These are phyloP conservation scores for Theocolax elegans DNA, from an alignment of 1,140 invertebrate species.

Conservation along the genomic window DNA sequence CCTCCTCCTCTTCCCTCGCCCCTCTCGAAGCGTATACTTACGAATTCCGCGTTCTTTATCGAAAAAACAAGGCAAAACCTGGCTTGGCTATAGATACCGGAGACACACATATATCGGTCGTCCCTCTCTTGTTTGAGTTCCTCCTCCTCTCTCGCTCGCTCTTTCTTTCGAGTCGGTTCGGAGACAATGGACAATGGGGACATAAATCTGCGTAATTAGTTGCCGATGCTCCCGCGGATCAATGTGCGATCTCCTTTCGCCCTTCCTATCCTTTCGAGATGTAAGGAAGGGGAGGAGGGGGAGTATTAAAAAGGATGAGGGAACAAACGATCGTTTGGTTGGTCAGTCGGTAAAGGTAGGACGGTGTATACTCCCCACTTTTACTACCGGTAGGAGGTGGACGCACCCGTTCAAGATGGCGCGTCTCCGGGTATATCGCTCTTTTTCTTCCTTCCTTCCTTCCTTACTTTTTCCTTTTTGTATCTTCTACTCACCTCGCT, in stretches of 20 bases:
- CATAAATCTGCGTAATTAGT: conserved; percentile 78
- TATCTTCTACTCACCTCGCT: conserved; percentile 31
- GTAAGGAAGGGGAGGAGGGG: background rate
- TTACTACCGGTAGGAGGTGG: conserved; percentile 52
- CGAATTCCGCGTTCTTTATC: conserved; percentile 29
- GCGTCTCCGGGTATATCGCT: background rate
- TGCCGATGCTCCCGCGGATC: conserved; percentile 69
- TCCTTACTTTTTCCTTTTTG: conserved; percentile 17
- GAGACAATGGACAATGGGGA: conserved; percentile 75
- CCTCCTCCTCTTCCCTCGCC: background rate
- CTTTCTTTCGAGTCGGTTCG: too few relatives aligned
- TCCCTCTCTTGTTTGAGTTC: conserved; percentile 39
- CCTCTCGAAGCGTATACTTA: too few relatives aligned
- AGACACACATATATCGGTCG: background rate
- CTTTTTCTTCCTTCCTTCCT: conserved; percentile 9
- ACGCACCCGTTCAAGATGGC: conserved; percentile 46
- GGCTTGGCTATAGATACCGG: background rate
- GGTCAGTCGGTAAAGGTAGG: conserved; percentile 63
- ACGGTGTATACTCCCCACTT: conserved; percentile 60
- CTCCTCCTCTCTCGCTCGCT: conserved; percentile 37
- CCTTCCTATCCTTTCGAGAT: conserved; percentile 19
- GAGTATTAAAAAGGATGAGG: conserved; percentile 41
- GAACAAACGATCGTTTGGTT: conserved; percentile 67
- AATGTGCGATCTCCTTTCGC: conserved; percentile 66
- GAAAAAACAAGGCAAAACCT: background rate